Evolutionary conservation across 1,140 invertebrate species (phyloP), one percentile per base, ranked within the genome.

Genomic region (Aricia agestis): DNA sequence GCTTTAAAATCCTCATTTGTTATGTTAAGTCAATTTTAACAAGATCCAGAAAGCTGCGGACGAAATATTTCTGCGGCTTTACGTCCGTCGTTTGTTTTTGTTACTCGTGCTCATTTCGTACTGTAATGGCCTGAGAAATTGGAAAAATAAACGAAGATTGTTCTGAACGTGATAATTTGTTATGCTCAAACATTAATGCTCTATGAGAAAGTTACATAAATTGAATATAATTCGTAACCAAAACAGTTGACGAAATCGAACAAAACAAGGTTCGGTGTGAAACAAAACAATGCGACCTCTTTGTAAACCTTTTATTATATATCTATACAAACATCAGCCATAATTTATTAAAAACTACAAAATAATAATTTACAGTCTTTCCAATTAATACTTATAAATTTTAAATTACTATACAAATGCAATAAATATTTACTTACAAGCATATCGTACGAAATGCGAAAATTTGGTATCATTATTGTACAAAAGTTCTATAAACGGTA

Each of bases 401-500:
- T 81, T 77, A 72, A 76, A 80, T 81, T 80, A 78, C 74, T 69
- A 82, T 83, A 82, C 79, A 84, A 83, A 84, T 82, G 79, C 83
- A 86, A 89, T 89, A 89, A 91, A 89, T 89, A 89, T 78, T 75
- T 86, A 81, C 77, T 74, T 86, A 80, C 80, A 86, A 91, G 87
- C 86, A 83, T 82, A 82, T 86, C 81, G 77, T 82, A 84, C 76
- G 80, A 89, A 89, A 87, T 91, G 87, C 87, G 69, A 82, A 84
- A 90, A 89, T 91, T 91, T 91, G 89, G 89, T 91, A 91, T 91
- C 87, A 76, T 85, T 84, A 88, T 89, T 91, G 86, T 91, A 91
- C 87, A 90, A 90, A 88, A 90, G 82, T 86, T 88, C 78, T 86
- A 86, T 80, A 79, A 81, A 84, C 83, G 78, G 72, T 80, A 83